Conservation (phyloP, 2,888 invertebrate genomes). For the Sylvicola cinctus region DNA sequence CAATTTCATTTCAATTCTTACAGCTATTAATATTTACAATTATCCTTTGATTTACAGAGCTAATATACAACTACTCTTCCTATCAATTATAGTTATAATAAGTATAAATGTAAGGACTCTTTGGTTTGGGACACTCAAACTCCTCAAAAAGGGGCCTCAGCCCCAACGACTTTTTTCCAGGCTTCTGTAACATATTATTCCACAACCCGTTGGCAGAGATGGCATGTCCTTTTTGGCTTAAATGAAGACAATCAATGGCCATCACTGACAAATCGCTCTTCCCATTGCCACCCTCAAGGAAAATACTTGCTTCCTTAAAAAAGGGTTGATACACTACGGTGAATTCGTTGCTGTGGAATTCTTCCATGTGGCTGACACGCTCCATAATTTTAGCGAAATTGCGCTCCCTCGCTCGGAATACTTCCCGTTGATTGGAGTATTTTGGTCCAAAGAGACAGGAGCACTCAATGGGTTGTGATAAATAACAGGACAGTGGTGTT, state of each 20-base stretch:
- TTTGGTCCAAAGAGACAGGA: constrained; percentile 10
- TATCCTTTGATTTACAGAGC: too few relatives aligned
- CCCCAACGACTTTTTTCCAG: constrained; percentile 22
- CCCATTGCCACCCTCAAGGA: constrained; percentile 4
- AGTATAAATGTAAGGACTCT: constrained; percentile 27
- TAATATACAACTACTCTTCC: not conserved
- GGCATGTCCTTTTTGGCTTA: constrained; percentile 12
- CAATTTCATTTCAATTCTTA: too few relatives aligned
- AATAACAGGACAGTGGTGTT: constrained; percentile 8
- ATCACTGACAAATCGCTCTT: constrained; percentile 9
- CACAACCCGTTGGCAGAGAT: constrained; percentile 26
- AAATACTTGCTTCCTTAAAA: constrained; percentile 8
- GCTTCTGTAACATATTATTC: constrained; percentile 32
- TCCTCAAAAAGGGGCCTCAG: constrained; percentile 17
- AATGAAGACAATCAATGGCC: constrained; percentile 11
- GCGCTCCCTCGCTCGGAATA: constrained; percentile 8
- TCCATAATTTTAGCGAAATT: constrained; percentile 11
- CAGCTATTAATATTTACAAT: too few relatives aligned
- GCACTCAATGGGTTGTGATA: constrained; percentile 9
- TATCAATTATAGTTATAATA: constrained; percentile 9
- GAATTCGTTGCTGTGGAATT: constrained; percentile 8
- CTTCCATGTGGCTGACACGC: constrained; percentile 8
- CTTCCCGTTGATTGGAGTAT: constrained; percentile 8
- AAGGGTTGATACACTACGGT: constrained; percentile 9
- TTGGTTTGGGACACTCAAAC: constrained; percentile 27